A percentile compares a stretch with the other conserved stretches of the same genome.
Evolutionary conservation across 1,140 invertebrate genomes (phyloP).

Genomic region (Drosophila pandora): DNA sequence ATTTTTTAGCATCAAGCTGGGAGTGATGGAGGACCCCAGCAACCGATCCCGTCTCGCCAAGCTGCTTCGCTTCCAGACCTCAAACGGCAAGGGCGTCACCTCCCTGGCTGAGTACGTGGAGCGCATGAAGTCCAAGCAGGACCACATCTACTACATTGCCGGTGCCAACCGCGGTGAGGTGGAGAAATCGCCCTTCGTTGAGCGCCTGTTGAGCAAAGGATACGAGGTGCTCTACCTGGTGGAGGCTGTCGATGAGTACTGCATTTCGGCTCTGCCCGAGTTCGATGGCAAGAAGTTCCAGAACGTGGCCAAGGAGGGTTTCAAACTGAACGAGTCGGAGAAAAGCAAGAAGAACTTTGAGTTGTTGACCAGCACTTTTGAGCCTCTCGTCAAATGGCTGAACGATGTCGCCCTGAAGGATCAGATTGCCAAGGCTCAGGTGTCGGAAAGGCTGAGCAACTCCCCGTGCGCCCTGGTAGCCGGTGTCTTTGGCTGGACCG

Average conservation of each 20-base stretch:
- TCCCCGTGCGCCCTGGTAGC: constrained; percentile 99
- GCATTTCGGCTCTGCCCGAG: constrained; percentile 98
- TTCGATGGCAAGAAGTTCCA: constrained; percentile 99
- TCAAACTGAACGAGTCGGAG: constrained; percentile 93
- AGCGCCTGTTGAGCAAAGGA: constrained; percentile 95
- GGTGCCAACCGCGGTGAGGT: constrained; percentile 95
- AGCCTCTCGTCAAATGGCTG: constrained; percentile 97
- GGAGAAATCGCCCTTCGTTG: constrained; percentile 97
- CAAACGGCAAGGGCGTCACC: constrained; percentile 89
- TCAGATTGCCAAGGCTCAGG: constrained; percentile 91
- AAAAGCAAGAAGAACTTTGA: constrained; percentile 93
- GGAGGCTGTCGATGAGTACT: constrained; percentile 99
- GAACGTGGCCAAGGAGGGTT: constrained; percentile 99
- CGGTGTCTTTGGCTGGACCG: constrained; percentile 98
- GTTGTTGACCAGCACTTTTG: constrained; percentile 91
- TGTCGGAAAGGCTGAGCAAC: constrained; percentile 95
- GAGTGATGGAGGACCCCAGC: constrained; percentile 98
- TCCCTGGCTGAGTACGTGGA: constrained; percentile 95
- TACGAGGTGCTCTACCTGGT: constrained; percentile 98
- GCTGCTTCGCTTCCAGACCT: constrained; percentile 95
- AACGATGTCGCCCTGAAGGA: constrained; percentile 94
- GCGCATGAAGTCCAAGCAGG: constrained; percentile 99
- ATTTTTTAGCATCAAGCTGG: constrained; percentile 92
- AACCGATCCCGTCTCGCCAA: constrained; percentile 98
- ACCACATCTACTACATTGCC: constrained; percentile 98